Percentiles rank a stretch among this genome's conserved stretches.
Evolutionary conservation across 2,797 vertebrate genomes (phyloP).

Genomic region (Monodelphis domestica): DNA sequence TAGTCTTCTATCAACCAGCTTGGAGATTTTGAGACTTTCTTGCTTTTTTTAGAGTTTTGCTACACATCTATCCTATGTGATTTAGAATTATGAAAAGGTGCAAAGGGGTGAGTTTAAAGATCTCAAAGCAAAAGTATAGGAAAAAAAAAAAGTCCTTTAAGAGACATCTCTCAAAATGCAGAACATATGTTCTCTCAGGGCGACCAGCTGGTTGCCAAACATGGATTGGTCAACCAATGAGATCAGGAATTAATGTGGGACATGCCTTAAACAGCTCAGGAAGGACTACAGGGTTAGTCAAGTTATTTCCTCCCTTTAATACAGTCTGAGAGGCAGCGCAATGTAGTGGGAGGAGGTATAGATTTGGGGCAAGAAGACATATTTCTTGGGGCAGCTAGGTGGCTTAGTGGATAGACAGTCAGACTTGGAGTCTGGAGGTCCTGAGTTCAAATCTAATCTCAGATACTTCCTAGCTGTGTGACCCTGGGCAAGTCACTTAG

Average conservation of each 20-base stretch:
- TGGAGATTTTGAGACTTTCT: background rate
- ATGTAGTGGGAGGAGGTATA: background rate
- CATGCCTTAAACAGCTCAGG: background rate
- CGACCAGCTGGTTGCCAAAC: background rate
- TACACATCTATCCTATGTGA: background rate
- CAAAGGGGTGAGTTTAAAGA: constrained; percentile 36
- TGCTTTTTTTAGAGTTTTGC: background rate
- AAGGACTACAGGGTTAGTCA: background rate
- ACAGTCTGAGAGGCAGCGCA: background rate
- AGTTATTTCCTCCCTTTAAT: background rate
- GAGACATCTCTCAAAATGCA: background rate
- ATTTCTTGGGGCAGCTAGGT: no score
- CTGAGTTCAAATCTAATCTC: no score
- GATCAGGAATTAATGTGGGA: background rate
- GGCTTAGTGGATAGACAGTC: no score
- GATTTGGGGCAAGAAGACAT: background rate
- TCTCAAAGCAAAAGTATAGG: background rate
- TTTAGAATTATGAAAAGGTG: constrained; percentile 30
- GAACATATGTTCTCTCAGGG: background rate
- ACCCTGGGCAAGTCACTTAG: no score
- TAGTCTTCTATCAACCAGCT: background rate
- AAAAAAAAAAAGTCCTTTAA: background rate
- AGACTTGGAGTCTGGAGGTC: no score
- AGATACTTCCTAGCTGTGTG: no score
- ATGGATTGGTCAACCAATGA: background rate